Percentiles rank a stretch among this genome's conserved stretches.
Evolutionary conservation across 23 tunicate species (phyloP).

Genomic region (Halocynthia roretzi): DNA sequence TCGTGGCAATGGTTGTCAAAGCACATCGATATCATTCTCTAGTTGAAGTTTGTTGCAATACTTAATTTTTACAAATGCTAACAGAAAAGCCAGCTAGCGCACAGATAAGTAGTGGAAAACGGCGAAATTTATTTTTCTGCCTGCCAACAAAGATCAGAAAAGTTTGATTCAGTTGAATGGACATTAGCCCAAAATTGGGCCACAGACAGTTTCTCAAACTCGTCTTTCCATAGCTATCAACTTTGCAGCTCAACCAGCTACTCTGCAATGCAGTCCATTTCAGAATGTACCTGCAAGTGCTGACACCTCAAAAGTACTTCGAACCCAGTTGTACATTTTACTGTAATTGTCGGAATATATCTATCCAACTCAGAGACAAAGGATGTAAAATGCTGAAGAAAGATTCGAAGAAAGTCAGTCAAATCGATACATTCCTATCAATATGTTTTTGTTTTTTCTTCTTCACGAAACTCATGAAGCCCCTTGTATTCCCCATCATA

Average conservation of each 20-base stretch:
- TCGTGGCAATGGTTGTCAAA: too few species aligned
- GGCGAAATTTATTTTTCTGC: slow-evolving; percentile 32
- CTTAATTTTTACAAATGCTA: slow-evolving; percentile 9
- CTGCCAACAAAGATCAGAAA: slow-evolving; percentile 30
- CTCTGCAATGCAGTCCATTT: slow-evolving; percentile 30
- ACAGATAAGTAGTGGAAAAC: slow-evolving; percentile 19
- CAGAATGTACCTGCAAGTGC: slow-evolving; percentile 19
- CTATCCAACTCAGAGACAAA: slow-evolving; percentile 27
- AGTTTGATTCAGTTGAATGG: slow-evolving; percentile 19
- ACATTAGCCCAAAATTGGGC: slow-evolving; percentile 35
- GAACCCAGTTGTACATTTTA: slow-evolving; percentile 22
- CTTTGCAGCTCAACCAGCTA: slow-evolving; percentile 32
- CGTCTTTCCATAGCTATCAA: slow-evolving; percentile 35
- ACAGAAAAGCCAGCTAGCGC: too few species aligned
- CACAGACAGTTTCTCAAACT: slow-evolving; percentile 24
- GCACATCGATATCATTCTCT: neutral
- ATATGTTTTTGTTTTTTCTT: too few species aligned
- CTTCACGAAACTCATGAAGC: too few species aligned
- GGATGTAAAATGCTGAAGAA: slow-evolving; percentile 33
- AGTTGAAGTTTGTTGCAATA: slow-evolving; percentile 14
- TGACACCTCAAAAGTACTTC: slow-evolving; percentile 32
- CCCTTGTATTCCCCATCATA: too few species aligned
- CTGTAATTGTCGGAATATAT: slow-evolving; percentile 34
- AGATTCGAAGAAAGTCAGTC: slow-evolving; percentile 23
- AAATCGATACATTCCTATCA: slow-evolving; percentile 15